Conservation (phyloP, 2,888 invertebrate genomes). For the Tineola bisselliella region DNA sequence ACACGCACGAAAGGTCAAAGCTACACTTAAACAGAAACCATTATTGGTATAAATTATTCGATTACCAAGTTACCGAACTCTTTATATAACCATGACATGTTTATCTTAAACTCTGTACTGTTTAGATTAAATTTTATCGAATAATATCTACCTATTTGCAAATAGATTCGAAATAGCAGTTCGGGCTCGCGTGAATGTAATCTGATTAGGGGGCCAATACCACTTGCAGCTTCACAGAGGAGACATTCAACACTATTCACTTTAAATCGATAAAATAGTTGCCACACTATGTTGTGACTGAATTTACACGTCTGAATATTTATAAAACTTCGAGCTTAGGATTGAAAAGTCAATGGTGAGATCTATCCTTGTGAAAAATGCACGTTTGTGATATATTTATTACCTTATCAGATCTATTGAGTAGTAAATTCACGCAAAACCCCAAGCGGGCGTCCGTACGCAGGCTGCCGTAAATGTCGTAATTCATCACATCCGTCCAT, state of each 20-base stretch:
- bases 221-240: constrained; percentile 10
- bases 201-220: background rate
- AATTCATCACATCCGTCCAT: constrained; percentile 18
- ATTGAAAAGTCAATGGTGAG: too few species aligned
- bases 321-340: too few species aligned
- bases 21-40: background rate
- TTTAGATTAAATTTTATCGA: background rate
- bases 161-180: background rate
- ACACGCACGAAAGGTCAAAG: background rate
- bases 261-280: background rate
- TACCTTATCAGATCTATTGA: background rate
- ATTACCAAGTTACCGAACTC: too few species aligned
- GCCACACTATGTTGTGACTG: too few species aligned
- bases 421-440: constrained; percentile 7
- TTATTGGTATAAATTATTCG: too few species aligned
- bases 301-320: too few species aligned
- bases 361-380: too few species aligned
- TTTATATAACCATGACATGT: too few species aligned
- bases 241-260: background rate
- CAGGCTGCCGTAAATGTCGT: constrained; percentile 14
- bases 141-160: background rate
- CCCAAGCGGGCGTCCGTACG: background rate
- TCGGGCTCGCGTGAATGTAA: background rate
- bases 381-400: background rate
- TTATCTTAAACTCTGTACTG: too few species aligned